Conservation (phyloP, 2,797 vertebrate species). For the Tangara arthus region DNA sequence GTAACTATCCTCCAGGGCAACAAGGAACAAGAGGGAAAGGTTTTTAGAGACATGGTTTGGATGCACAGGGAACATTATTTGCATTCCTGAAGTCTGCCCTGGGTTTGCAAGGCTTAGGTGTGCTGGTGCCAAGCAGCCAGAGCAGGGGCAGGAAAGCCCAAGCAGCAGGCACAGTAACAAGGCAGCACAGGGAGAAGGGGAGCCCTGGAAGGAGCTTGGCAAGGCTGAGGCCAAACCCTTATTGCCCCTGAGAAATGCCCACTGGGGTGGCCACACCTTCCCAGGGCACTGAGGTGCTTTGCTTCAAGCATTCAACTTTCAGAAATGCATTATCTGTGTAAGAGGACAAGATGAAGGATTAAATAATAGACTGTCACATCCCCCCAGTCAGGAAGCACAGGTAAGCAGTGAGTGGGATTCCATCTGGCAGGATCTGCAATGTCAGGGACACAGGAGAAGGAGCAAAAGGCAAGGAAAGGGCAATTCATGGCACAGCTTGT, state of each 20-base stretch:
- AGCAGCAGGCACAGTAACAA: background rate
- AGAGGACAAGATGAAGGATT: background rate
- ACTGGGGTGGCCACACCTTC: fast-evolving
- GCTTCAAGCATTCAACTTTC: background rate
- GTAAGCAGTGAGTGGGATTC: fast-evolving
- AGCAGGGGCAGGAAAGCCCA: background rate
- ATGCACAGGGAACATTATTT: conserved; percentile 32
- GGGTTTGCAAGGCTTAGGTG: background rate
- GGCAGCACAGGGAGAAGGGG: background rate
- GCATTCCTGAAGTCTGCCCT: conserved; percentile 37
- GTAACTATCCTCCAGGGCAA: conserved; percentile 72
- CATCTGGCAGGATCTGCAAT: background rate
- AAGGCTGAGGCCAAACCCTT: background rate
- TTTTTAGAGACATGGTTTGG: conserved; percentile 54
- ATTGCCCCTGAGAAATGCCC: background rate
- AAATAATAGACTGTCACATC: background rate
- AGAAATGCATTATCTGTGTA: fast-evolving
- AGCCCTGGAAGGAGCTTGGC: background rate
- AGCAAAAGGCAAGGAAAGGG: background rate
- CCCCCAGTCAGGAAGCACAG: background rate
- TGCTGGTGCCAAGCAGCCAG: background rate
- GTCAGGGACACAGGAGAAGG: background rate
- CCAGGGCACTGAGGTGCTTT: background rate
- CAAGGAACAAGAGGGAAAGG: conserved; percentile 63
- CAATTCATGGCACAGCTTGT: background rate